These are phyloP conservation scores for Unio pictorum DNA, from an alignment of 2,888 invertebrate species.

Conservation along the genomic window DNA sequence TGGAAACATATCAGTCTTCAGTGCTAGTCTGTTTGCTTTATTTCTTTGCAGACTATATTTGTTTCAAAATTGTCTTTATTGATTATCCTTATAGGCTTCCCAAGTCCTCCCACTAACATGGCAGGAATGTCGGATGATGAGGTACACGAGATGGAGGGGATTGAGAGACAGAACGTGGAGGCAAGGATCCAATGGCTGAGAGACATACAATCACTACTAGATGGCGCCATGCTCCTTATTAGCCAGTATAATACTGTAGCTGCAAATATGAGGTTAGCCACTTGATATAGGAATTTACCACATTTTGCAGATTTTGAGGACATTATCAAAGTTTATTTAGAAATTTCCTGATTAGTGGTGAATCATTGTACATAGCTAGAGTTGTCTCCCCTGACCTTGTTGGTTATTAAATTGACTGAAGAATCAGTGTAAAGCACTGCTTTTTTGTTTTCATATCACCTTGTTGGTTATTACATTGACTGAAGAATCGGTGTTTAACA, in stretches of 20 bases:
- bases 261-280: conserved; percentile 49
- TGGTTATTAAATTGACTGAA: too few species aligned
- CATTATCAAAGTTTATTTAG: too few species aligned
- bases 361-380: too few species aligned
- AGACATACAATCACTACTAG: conserved; percentile 90
- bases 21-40: too few species aligned
- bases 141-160: conserved; percentile 89
- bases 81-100: conserved; percentile 44
- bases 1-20: too few species aligned
- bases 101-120: conserved; percentile 73
- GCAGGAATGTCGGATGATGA: conserved; percentile 86
- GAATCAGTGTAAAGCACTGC: too few species aligned
- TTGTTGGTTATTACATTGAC: too few species aligned
- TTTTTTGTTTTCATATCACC: too few species aligned
- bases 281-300: background rate
- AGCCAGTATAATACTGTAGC: conserved; percentile 82
- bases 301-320: too few species aligned
- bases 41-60: background rate
- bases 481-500: too few species aligned
- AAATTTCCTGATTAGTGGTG: too few species aligned
- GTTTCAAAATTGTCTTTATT: background rate
- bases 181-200: conserved; percentile 88
- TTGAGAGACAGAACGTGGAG: conserved; percentile 88
- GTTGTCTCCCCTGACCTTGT: too few species aligned
- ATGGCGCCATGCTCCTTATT: conserved; percentile 94